These are phyloP conservation scores for Phrynocephalus forsythii DNA, from an alignment of 2,797 vertebrate genomes.

Conservation along the genomic window DNA sequence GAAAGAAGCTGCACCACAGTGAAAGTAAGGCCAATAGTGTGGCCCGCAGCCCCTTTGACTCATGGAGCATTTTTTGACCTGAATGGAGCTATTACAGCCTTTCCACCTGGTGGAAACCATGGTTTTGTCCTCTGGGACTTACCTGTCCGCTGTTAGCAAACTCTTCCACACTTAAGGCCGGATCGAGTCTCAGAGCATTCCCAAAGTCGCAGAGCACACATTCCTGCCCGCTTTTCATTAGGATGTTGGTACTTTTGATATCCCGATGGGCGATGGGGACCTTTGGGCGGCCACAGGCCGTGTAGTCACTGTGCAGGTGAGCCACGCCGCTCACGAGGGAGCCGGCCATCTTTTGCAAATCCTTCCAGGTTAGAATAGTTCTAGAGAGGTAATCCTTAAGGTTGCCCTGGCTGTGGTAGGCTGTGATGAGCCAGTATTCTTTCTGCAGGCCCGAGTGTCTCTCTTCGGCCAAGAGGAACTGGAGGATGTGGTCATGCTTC, in stretches of 20 bases:
- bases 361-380: constrained; percentile 85
- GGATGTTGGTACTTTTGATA: constrained; percentile 90
- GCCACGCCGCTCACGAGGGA: constrained; percentile 86
- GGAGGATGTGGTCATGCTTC: constrained; percentile 86
- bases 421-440: constrained; percentile 90
- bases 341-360: constrained; percentile 84
- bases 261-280: constrained; percentile 89
- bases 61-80: not conserved
- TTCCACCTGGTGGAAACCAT: not conserved
- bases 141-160: constrained; percentile 92
- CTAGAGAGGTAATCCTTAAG: constrained; percentile 87
- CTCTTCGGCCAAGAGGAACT: constrained; percentile 86
- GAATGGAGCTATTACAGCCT: not conserved
- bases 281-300: constrained; percentile 77
- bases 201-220: constrained; percentile 90
- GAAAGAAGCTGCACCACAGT: not conserved
- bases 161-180: constrained; percentile 86
- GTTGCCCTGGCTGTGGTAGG: constrained; percentile 87
- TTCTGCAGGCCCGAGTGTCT: constrained; percentile 74
- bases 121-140: constrained; percentile 38
- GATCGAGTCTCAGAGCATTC: constrained; percentile 85
- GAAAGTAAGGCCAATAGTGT: too few relatives aligned
- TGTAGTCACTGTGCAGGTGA: constrained; percentile 89
- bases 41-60: not conserved
- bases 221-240: constrained; percentile 84